Evolutionary conservation across 2,888 invertebrate species (phyloP), one percentile per base, ranked within the genome.

Genomic region (Eurytoma adleriae): DNA sequence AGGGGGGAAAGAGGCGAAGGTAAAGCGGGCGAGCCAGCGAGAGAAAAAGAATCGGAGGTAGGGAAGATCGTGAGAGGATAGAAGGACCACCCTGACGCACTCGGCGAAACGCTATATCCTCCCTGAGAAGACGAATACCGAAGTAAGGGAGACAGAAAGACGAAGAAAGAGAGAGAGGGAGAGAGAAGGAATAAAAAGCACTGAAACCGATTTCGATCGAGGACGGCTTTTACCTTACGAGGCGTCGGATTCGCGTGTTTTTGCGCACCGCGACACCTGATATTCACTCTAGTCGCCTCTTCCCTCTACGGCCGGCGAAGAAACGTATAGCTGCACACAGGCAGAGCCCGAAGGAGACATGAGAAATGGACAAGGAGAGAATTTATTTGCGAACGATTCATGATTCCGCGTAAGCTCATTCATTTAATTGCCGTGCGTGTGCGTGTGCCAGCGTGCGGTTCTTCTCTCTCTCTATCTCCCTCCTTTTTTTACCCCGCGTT

Each of bases 181-280:
- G 70, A 14, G 18, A n/a, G 30, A 70, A 16, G 16, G 54, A 70
- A 54, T 27, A 76, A 80, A 74, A 78, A 78, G 57, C 14, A 27
- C 4, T 12, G 14, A 1, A 30, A 16, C 27, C 71, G 71, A 78
- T 75, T 78, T 75, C 62, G 75, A 71, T 62, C 18, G 52, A 20
- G 12, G 24, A 30, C 1, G 18, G 64, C 64, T 30, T 64, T 59
- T 79, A 73, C 70, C 79, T 71, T 71, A 79, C 75, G 75, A 81
- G 81, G 81, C 78, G 78, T 81, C 75, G 75, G 54, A 71, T 78
- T 81, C 77, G 69, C 77, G 69, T 80, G 71, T 77, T 81, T 78
- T 78, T 81, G 64, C 67, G 52, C 61, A 3, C 48, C 30, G 66
- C 71, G 78, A 81, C 81, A 81, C 78, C 71, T 75, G 81, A 81